phyloP scores from a whole-genome alignment of 2,113 vertebrate species.

The Pavo muticus region DNA sequence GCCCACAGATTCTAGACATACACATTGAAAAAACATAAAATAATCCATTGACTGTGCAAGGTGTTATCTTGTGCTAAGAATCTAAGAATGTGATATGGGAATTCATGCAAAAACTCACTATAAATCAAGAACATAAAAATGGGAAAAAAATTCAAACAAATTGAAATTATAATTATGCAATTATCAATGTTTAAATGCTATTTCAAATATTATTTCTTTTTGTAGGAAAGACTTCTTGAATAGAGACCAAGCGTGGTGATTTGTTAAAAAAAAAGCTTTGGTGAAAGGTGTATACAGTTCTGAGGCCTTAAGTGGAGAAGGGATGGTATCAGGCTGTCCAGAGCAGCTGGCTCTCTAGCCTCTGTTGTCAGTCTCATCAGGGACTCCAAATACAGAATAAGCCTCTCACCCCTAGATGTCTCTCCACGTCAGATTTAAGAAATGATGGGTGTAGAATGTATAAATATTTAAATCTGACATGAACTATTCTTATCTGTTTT shows the following conservation, averaged over 20 bases:
- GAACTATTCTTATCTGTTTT: neutral
- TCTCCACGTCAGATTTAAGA: constrained; percentile 54
- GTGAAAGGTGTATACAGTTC: neutral
- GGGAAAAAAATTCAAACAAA: neutral
- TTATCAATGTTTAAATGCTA: neutral
- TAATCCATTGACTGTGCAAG: neutral
- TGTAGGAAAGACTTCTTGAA: neutral
- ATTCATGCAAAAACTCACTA: neutral
- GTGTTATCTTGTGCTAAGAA: neutral
- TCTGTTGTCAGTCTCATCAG: neutral
- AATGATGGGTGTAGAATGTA: neutral
- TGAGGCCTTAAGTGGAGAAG: neutral
- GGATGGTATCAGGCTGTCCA: neutral
- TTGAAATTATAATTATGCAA: neutral
- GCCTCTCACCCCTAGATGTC: constrained; percentile 63
- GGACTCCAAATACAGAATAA: constrained; percentile 1
- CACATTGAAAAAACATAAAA: neutral
- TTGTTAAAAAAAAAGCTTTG: neutral
- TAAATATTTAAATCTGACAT: neutral
- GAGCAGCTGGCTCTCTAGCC: neutral
- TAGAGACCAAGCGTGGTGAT: neutral
- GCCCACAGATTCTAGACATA: neutral
- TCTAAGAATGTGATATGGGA: neutral
- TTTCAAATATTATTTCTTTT: neutral
- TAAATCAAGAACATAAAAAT: neutral